Conservation (phyloP, 2,113 vertebrate genomes). For the Craseonycteris thonglongyai region DNA sequence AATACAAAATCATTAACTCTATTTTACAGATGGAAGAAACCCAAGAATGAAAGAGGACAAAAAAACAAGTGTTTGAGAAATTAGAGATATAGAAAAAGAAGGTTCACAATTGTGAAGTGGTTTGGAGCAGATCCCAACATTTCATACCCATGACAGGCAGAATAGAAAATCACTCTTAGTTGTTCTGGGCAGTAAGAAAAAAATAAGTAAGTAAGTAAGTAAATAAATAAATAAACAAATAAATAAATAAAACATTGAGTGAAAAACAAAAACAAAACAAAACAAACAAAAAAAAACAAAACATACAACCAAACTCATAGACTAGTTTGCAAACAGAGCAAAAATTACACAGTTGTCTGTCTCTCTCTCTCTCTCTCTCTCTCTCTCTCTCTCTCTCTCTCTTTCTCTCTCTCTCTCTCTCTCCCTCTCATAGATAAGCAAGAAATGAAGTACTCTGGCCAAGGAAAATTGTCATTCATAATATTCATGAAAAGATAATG, state of each 20-base stretch:
- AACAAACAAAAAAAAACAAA: background rate
- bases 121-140: background rate
- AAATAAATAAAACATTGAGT: no score
- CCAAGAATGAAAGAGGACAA: background rate
- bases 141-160: background rate
- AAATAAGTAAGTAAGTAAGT: no score
- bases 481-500: conserved; percentile 28
- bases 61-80: background rate
- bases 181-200: background rate
- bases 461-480: conserved; percentile 6
- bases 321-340: background rate
- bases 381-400: no score
- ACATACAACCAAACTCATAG: background rate
- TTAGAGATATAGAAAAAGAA: background rate
- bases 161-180: background rate
- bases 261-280: background rate
- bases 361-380: no score
- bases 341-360: background rate
- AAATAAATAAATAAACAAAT: no score
- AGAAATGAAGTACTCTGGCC: background rate
- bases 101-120: background rate
- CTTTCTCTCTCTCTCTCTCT: no score
- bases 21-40: background rate
- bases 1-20: background rate
- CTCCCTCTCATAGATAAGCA: background rate